Evolutionary conservation across 2,797 vertebrate genomes (phyloP), one percentile per base, ranked within the genome.

Genomic region (Microctenopoma lineatum): DNA sequence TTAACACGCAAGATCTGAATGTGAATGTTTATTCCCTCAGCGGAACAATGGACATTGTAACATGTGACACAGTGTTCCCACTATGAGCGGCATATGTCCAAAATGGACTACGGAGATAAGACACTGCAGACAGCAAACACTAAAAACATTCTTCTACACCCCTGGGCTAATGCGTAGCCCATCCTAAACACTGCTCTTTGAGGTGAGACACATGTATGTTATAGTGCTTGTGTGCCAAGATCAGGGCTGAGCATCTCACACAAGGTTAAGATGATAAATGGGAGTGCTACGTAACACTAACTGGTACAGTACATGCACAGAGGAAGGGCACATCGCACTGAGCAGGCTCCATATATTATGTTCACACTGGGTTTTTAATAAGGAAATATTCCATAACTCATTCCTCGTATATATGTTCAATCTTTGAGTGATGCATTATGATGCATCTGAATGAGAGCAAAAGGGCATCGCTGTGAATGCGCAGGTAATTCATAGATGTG

Each of bases 181-280:
- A 45, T 51, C n/a, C 36, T 57, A 13, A 13, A 48, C 12, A 21
- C 15, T 52, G 45, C 44, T 71, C 62, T 67, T 57, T 72, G 41
- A 75, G 66, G 57, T 58, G 34, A 53, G 13, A 13, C 18, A 56
- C 58, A 61, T 50, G 25, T 38, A 50, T 44, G 55, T 66, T 59
- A 32, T 48, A 45, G 55, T 59, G 59, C 16, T 61, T 1, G 8
- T 60, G 58, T 55, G 59, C 36, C 51, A 66, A 52, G 63, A 75
- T 86, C 66, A 73, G 66, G 63, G 79, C 48, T 68, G 58, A 72
- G 38, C 70, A 64, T 76, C 44, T 77, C 32, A 26, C 32, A 69
- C 75, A 81, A 68, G 76, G 75, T 73, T 73, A 66, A 48, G 21
- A 73, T 77, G 84, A 88, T 75, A 69, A 80, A 89, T 79, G 70